Conservation (phyloP, 35 echinoderm and acorn worm species). For the Heliocidaris tuberculata region DNA sequence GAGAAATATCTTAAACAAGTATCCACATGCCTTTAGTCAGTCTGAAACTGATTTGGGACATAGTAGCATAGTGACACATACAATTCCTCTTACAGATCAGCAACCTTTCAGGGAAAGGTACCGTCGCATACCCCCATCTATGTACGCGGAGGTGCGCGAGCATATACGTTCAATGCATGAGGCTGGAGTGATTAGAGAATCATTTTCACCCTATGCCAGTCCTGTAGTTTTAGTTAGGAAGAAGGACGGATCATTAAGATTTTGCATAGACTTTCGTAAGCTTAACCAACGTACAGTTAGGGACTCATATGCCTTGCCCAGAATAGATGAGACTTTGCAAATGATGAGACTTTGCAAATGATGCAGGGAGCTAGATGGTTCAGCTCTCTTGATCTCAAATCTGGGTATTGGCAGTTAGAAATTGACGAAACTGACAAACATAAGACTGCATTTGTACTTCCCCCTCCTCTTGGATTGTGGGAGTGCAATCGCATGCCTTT, state of each 20-base stretch:
- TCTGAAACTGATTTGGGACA: slow-evolving; percentile 15
- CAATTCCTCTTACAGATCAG: not conserved
- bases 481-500: not conserved
- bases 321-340: not conserved
- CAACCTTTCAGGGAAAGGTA: slow-evolving; percentile 2
- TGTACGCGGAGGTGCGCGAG: not conserved
- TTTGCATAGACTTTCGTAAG: not conserved
- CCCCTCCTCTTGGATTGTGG: not conserved
- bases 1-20: not conserved
- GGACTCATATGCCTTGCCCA: not conserved
- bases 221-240: not conserved
- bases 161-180: not conserved
- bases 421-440: not conserved
- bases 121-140: not conserved
- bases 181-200: not conserved
- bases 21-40: not conserved
- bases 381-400: not conserved
- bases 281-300: not conserved
- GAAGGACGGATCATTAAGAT: not conserved
- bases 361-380: slow-evolving; percentile 5
- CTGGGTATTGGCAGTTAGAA: not conserved
- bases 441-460: slow-evolving; percentile 4
- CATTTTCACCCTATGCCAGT: not conserved
- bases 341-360: not conserved
- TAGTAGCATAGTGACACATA: not conserved